Evolutionary conservation across 2,797 vertebrate species (phyloP).

Genomic region (Pseudomugil gertrudae): DNA sequence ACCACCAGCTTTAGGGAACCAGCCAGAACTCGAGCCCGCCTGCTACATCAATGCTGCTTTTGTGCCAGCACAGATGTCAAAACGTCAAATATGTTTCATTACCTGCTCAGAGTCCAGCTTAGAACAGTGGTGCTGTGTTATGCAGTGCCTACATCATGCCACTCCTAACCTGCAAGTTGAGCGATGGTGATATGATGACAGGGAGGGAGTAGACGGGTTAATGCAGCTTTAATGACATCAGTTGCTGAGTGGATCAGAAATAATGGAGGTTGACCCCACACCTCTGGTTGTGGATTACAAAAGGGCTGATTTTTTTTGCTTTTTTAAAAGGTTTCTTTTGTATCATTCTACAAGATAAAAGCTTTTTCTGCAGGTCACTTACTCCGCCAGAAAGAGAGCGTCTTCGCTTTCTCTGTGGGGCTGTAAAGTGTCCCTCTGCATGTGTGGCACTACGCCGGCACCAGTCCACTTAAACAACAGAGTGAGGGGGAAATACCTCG

Average conservation of each 20-base stretch:
- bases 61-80: slow-evolving; percentile 51
- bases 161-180: slow-evolving; percentile 29
- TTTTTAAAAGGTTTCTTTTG: slow-evolving; percentile 23
- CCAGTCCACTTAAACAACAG: slow-evolving; percentile 39
- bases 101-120: slow-evolving; percentile 32
- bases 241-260: slow-evolving; percentile 40
- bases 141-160: slow-evolving; percentile 25
- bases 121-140: slow-evolving; percentile 55
- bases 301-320: background rate
- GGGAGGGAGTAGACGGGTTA: slow-evolving; percentile 46
- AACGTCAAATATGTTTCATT: slow-evolving; percentile 56
- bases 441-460: slow-evolving; percentile 55
- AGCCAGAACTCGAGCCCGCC: slow-evolving; percentile 9
- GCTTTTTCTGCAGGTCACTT: slow-evolving; percentile 17
- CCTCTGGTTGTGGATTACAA: slow-evolving; percentile 26
- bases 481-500: slow-evolving; percentile 51
- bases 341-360: slow-evolving; percentile 29
- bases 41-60: slow-evolving; percentile 49
- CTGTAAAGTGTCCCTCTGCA: slow-evolving; percentile 44
- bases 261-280: slow-evolving; percentile 23
- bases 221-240: slow-evolving; percentile 58
- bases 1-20: slow-evolving; percentile 46
- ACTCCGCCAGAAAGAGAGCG: background rate
- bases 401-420: slow-evolving; percentile 25
- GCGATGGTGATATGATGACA: slow-evolving; percentile 33